These are phyloP conservation scores for Arctopsyche grandis DNA, from an alignment of 1,140 invertebrate species.

Conservation along the genomic window DNA sequence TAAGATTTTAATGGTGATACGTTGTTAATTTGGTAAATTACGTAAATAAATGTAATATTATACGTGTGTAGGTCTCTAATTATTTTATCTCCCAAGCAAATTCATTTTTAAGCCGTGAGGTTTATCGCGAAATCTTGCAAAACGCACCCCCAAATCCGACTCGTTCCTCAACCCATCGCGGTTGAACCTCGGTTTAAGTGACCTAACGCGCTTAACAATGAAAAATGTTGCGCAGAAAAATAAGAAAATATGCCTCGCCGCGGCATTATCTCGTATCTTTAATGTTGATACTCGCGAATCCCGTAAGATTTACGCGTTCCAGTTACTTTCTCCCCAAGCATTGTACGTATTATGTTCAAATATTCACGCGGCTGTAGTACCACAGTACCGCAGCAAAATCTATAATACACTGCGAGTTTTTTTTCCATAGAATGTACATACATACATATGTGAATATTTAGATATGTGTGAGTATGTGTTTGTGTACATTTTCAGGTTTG, in stretches of 20 bases:
- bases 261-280: not conserved
- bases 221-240: conserved; percentile 12
- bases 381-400: not conserved
- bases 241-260: conserved; percentile 8
- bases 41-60: too few species aligned
- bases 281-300: conserved; percentile 15
- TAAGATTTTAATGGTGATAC: too few species aligned
- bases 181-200: conserved; percentile 12
- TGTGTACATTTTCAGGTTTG: conserved; percentile 2
- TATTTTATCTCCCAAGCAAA: too few species aligned
- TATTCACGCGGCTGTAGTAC: conserved; percentile 1
- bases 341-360: not conserved
- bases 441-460: not conserved
- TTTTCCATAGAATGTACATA: not conserved
- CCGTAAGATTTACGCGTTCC: conserved; percentile 8
- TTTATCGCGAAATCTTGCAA: too few species aligned
- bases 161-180: not conserved
- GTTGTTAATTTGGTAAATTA: too few species aligned
- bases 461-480: not conserved
- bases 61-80: too few species aligned
- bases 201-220: conserved; percentile 20
- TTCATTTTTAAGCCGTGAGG: too few species aligned
- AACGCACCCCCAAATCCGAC: too few species aligned
- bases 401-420: not conserved
- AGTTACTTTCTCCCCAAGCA: not conserved